Evolutionary conservation across 2,113 vertebrate genomes (phyloP).

Genomic region (Megaptera novaeangliae): DNA sequence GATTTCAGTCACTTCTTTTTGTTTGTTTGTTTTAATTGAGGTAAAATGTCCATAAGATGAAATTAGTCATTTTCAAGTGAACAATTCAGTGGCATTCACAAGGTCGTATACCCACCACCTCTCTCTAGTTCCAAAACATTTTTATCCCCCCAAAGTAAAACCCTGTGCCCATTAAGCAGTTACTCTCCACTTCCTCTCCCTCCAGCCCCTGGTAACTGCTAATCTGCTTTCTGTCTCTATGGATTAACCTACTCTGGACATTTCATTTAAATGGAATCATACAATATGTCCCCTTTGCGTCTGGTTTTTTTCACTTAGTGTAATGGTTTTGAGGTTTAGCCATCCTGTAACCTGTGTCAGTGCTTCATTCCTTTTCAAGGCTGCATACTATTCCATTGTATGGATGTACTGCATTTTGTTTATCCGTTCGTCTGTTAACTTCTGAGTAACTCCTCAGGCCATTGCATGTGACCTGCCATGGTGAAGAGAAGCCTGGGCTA

Average conservation of each 20-base stretch:
- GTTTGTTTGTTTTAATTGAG: background rate
- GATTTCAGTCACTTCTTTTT: background rate
- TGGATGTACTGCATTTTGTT: background rate
- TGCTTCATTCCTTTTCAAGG: no score
- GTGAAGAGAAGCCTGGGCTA: background rate
- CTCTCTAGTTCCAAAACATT: background rate
- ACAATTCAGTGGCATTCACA: background rate
- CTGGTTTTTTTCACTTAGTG: background rate
- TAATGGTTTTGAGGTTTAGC: background rate
- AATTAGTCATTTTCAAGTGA: background rate
- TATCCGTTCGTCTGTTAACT: background rate
- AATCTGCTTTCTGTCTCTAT: background rate
- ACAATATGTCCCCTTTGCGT: fast-evolving
- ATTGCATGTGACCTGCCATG: background rate
- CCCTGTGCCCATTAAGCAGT: background rate
- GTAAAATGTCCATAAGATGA: background rate
- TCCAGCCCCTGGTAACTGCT: background rate
- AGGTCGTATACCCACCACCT: fast-evolving
- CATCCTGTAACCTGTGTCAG: no score
- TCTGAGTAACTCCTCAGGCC: background rate
- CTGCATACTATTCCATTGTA: background rate
- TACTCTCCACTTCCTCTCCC: fast-evolving
- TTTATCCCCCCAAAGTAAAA: background rate
- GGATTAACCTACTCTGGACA: background rate
- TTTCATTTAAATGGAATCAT: background rate